These are phyloP conservation scores for Lymantria dispar DNA, from an alignment of 2,888 invertebrate species.

Conservation along the genomic window DNA sequence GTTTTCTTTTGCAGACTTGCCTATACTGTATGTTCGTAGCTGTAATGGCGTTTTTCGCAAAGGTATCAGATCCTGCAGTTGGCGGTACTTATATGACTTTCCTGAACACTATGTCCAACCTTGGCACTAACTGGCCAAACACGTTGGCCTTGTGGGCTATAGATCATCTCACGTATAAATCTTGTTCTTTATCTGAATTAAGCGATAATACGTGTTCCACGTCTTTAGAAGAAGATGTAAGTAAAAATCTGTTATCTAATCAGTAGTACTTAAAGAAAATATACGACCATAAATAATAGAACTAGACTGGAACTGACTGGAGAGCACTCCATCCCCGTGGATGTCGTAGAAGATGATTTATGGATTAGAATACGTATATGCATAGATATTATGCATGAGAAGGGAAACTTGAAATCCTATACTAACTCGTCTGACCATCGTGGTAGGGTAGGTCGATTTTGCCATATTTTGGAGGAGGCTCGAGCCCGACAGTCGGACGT, in stretches of 20 bases:
- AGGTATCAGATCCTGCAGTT: constrained; percentile 97
- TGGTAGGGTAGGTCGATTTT: no score
- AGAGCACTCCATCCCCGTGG: no score
- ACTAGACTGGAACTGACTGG: no score
- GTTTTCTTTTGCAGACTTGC: constrained; percentile 85
- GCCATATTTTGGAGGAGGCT: no score
- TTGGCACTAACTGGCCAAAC: constrained; percentile 99
- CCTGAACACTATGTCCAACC: constrained; percentile 96
- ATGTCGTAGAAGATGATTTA: no score
- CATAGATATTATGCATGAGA: no score
- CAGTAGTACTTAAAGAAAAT: no score
- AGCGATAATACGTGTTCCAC: constrained; percentile 86
- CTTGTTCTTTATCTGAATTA: constrained; percentile 80
- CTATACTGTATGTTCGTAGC: constrained; percentile 98
- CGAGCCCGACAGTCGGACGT: no score
- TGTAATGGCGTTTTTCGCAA: constrained; percentile 98
- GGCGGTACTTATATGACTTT: constrained; percentile 99
- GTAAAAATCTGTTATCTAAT: constrained; percentile 24
- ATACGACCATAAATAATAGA: no score
- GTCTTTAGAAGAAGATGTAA: constrained; percentile 84
- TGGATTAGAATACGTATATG: no score
- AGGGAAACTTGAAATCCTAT: no score
- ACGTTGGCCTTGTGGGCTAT: constrained; percentile 96
- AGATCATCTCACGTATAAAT: constrained; percentile 92
- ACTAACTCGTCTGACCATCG: no score